phyloP scores from a whole-genome alignment of 2,888 invertebrate genomes.

The Tinea semifulvella region DNA sequence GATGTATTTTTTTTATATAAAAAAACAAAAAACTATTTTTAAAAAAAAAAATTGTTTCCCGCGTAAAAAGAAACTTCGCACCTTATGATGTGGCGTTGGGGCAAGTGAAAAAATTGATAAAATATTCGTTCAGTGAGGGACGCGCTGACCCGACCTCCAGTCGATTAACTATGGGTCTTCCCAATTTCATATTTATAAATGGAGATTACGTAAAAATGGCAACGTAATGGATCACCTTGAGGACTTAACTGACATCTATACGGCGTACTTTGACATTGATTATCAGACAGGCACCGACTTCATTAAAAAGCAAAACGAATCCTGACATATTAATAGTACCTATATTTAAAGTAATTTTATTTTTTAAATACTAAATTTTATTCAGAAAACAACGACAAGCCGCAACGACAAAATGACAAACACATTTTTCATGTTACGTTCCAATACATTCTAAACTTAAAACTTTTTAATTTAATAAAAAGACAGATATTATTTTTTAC shows the following conservation, averaged over 20 bases:
- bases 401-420: too few species aligned
- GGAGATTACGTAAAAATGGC: constrained; percentile 66
- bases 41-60: background rate
- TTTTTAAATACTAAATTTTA: too few species aligned
- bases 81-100: background rate
- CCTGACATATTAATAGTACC: too few species aligned
- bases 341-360: too few species aligned
- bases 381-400: too few species aligned
- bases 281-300: too few species aligned
- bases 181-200: constrained; percentile 62
- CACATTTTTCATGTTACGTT: too few species aligned
- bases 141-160: constrained; percentile 58
- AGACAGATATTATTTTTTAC: too few species aligned
- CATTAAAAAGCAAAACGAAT: too few species aligned
- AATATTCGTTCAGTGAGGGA: constrained; percentile 27
- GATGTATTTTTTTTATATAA: background rate
- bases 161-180: constrained; percentile 55
- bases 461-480: too few species aligned
- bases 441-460: too few species aligned
- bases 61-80: background rate
- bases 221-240: constrained; percentile 65
- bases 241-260: constrained; percentile 35
- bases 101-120: constrained; percentile 2
- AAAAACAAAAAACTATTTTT: background rate
- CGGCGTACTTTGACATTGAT: too few species aligned